Base-by-base conservation (phyloP, 64 coral and sea anemone genomes). In the Montipora foliosa region DNA sequence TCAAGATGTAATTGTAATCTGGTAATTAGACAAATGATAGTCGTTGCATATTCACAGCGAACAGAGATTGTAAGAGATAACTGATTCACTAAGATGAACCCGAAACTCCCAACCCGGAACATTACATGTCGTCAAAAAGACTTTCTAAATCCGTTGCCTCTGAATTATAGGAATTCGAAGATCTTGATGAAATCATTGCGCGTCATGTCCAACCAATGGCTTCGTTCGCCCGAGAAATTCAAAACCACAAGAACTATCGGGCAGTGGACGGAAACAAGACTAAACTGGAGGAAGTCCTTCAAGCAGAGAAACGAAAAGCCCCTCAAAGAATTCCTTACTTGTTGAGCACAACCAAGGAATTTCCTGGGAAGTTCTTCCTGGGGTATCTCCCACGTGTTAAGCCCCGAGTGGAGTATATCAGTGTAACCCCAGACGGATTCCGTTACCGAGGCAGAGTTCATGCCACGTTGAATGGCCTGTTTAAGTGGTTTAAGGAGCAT, bases 401-500 rank as follows among this genome's bases (percentile, higher is more conserved):
- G 67, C 83, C 98, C n/a, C 83, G 98, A 15, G 76, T 94, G 52
- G 98, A 99, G 81, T 94, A 92, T 51, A 76, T 99, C 44, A 96
- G 89, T 58, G 91, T 99, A 6, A 96, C 92, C 5, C 98, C 98
- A 8, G 98, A 99, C 66, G 98, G 98, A 3, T 99, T 94, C 19
- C 94, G 89, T 49, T 99, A 99, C 52, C 95, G 98, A 16, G 94
- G 94, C 19, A 80, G 98, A 50, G 81, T 99, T 6, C 98, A 99
- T 73, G 95, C 94, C 21, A 95, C 92, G 6, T 78, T 99, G 50
- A 99, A 99, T 78, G 98, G 91, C 20, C 66, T 99, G 77, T 99
- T 96, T 67, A 81, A 89, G 15, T 99, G 98, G 98, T 99, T 99
- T 74, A 99, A 99, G 77, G 98, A 99, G 52, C 98, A 99, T 79